A percentile compares a stretch with the other conserved stretches of the same genome.
phyloP scores from a whole-genome alignment of 2,797 vertebrate species.

The Pitangus sulphuratus region DNA sequence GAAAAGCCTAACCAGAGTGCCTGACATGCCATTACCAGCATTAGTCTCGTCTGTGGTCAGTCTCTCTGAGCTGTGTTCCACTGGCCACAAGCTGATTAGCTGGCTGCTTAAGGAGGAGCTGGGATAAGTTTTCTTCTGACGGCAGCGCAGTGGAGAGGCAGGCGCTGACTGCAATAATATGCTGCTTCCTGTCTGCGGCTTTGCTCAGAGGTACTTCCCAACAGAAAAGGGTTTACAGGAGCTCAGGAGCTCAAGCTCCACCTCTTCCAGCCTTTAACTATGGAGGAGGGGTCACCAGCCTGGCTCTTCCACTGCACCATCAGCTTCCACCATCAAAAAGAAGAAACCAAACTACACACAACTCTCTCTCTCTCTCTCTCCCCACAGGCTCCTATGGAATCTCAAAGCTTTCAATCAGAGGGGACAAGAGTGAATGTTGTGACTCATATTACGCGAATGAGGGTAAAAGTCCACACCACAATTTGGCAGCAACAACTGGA shows the following conservation, averaged over 20 bases:
- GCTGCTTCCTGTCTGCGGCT: slow-evolving; percentile 51
- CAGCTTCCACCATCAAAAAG: background rate
- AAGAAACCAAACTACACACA: background rate
- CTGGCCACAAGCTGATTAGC: slow-evolving; percentile 35
- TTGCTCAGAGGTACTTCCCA: slow-evolving; percentile 47
- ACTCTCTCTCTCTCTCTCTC: background rate
- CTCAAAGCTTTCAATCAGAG: slow-evolving; percentile 14
- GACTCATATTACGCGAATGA: background rate
- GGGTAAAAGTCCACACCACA: background rate
- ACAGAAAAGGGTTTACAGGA: slow-evolving; percentile 14
- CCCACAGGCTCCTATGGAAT: background rate
- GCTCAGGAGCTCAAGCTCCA: slow-evolving; percentile 42
- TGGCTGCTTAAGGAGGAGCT: slow-evolving; percentile 36
- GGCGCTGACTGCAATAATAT: slow-evolving; percentile 28
- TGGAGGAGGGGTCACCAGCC: background rate
- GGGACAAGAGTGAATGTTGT: background rate
- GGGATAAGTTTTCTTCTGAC: slow-evolving; percentile 24
- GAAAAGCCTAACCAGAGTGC: background rate
- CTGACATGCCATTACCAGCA: background rate
- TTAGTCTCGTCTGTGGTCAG: slow-evolving; percentile 5
- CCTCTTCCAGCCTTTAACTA: slow-evolving; percentile 14
- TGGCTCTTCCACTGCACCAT: background rate
- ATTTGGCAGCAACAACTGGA: background rate
- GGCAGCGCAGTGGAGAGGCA: slow-evolving; percentile 7
- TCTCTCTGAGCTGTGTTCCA: background rate